Base-by-base conservation (phyloP, 2,888 invertebrate genomes). In the Meghimatium bilineatum region DNA sequence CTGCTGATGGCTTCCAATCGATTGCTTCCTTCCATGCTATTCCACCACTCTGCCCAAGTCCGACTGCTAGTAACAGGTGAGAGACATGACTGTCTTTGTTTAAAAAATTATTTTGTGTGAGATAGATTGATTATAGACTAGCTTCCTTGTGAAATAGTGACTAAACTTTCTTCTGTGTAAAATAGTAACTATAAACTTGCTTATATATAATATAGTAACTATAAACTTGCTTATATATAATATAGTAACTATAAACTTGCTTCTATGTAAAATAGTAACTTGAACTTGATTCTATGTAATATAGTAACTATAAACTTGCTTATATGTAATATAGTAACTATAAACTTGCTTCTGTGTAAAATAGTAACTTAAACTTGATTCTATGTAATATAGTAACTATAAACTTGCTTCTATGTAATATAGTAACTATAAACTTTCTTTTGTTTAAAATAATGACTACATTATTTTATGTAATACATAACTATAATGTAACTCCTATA, bases 21-120 rank as follows among this genome's bases (percentile, higher is more conserved):
- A 86, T 88, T 71, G 88, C 88, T 23, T 69, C 88, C 14, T 88
- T 87, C 85, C 88, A 88, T 80, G 88, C 88, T 36, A 29, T 85
- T 20, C 88, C 88, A 1, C 86, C 86, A 1, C 86, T 88, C 17
- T 88, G 88, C 79, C 88, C 88, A 5, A 80, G 80, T 63, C 88
- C 88, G 6, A 81, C 75, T 26, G 86, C 86, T 38, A 38, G 78
- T n/a, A 17, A 82, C 23, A 85, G 88, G 81, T 81, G n/a, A 63
- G 74, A 32, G 2, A 10, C 67, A 34, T 10, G 10, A 66, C 6
- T n/a, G 14, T 44, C 5, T 44, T 44, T 3, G 60, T n/a, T 12
- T n/a, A 60, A 44, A 44, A 44, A 44, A 44, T 56, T 63, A 26
- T 17, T n/a, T 63, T n/a, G 6, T 10, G 1, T 23, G 23, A n/a